phyloP scores from a whole-genome alignment of 1,140 invertebrate species.

The Lepidostoma basale region DNA sequence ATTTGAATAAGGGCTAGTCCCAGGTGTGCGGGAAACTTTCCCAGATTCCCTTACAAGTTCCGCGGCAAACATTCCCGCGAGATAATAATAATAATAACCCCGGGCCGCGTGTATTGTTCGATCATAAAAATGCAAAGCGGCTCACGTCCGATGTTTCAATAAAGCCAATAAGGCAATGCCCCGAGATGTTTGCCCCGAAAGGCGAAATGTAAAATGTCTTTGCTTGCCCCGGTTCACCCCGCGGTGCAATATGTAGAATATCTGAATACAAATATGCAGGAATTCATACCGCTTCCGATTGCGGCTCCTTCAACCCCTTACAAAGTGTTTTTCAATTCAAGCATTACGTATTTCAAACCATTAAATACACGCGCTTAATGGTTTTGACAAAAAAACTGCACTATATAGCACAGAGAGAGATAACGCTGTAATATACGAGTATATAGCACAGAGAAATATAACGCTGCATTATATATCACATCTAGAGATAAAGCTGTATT shows the following conservation, averaged over 20 bases:
- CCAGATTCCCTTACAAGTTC: background rate
- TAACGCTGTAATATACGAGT: no score
- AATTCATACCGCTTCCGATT: no score
- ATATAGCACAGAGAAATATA: no score
- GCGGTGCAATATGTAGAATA: background rate
- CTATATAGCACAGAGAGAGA: no score
- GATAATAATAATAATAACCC: constrained; percentile 41
- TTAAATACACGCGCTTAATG: no score
- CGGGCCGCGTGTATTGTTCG: constrained; percentile 33
- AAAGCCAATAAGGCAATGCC: constrained; percentile 25
- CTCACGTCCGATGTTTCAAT: constrained; percentile 43
- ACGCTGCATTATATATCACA: no score
- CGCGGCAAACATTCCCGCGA: constrained; percentile 33
- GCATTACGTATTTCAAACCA: no score
- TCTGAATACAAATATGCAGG: background rate
- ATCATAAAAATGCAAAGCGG: constrained; percentile 42
- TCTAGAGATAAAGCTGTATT: no score
- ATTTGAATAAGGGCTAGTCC: constrained; percentile 1
- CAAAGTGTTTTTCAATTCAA: no score
- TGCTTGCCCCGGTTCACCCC: background rate
- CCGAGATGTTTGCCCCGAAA: background rate
- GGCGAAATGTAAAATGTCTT: no score
- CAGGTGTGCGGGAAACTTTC: constrained; percentile 18
- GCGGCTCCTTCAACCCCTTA: no score
- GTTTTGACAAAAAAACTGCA: no score